Conservation (phyloP, 2,888 invertebrate species). For the Epirrhoe alternata region DNA sequence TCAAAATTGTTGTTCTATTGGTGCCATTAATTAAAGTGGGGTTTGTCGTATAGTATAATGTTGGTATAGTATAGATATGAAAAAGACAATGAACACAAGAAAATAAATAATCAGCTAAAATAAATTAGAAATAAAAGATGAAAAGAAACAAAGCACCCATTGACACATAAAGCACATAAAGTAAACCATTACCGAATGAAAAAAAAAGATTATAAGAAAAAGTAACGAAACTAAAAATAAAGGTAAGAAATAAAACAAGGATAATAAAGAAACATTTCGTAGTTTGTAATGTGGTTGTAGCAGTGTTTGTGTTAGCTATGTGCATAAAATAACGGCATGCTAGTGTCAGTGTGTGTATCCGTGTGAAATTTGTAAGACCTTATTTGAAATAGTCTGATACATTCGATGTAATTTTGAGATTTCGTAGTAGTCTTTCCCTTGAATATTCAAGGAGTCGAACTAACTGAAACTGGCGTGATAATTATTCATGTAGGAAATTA, state of each 20-base stretch:
- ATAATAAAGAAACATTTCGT: neutral
- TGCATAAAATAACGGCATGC: slow-evolving; percentile 13
- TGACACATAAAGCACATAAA: neutral
- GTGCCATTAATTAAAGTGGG: slow-evolving; percentile 2
- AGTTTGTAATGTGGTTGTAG: neutral
- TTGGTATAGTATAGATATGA: neutral
- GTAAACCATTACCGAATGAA: neutral
- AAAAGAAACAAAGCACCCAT: neutral
- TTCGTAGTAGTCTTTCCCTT: neutral
- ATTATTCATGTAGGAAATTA: too few relatives aligned
- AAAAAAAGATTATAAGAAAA: too few relatives aligned
- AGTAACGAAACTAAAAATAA: neutral
- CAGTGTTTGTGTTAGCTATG: slow-evolving; percentile 11
- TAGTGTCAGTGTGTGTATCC: neutral
- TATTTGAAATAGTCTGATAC: neutral
- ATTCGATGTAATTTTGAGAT: neutral
- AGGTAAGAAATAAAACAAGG: neutral
- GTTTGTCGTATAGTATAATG: neutral
- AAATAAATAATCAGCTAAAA: neutral
- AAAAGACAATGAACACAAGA: neutral
- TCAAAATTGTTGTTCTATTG: neutral
- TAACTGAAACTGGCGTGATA: neutral
- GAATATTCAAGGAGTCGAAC: slow-evolving; percentile 1
- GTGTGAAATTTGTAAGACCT: neutral
- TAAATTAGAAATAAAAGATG: neutral